A percentile compares a stretch with the other conserved stretches of the same genome.
phyloP scores from a whole-genome alignment of 1,140 invertebrate genomes.

The Cotesia chilonis region DNA sequence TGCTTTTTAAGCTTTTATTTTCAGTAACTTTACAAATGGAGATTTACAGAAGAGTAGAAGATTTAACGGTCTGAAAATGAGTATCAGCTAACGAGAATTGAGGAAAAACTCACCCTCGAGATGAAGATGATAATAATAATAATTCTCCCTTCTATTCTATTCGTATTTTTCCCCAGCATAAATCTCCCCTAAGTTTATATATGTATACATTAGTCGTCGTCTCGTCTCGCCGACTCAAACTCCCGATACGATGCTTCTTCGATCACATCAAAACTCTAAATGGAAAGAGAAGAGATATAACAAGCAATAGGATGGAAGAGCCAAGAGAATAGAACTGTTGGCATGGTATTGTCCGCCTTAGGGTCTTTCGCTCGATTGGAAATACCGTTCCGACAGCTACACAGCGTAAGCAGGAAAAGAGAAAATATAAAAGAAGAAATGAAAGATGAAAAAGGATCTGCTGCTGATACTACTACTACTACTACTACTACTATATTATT shows the following conservation, averaged over 20 bases:
- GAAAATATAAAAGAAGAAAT: constrained; percentile 31
- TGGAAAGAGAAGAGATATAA: no score
- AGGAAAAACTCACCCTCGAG: background rate
- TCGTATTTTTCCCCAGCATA: constrained; percentile 21
- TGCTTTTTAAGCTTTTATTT: no score
- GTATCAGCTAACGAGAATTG: no score
- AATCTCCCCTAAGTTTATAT: constrained; percentile 2
- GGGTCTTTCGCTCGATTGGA: constrained; percentile 25
- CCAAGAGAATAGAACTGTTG: constrained; percentile 1
- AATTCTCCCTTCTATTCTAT: background rate
- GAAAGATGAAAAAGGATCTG: constrained; percentile 1
- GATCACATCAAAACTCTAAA: constrained; percentile 11
- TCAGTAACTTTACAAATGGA: no score
- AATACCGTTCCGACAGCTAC: constrained; percentile 10
- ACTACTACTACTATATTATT: no score
- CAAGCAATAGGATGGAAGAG: background rate
- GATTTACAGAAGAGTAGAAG: no score
- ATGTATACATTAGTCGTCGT: no score
- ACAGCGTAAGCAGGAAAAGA: background rate
- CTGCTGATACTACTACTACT: no score
- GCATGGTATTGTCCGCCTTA: constrained; percentile 13
- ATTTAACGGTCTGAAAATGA: no score
- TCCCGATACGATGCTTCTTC: background rate
- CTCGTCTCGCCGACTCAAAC: background rate
- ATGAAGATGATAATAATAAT: no score